Percentiles rank a stretch among this genome's conserved stretches.
These are phyloP conservation scores for Eubasilissa regina DNA, from an alignment of 1,140 invertebrate species.

Conservation along the genomic window DNA sequence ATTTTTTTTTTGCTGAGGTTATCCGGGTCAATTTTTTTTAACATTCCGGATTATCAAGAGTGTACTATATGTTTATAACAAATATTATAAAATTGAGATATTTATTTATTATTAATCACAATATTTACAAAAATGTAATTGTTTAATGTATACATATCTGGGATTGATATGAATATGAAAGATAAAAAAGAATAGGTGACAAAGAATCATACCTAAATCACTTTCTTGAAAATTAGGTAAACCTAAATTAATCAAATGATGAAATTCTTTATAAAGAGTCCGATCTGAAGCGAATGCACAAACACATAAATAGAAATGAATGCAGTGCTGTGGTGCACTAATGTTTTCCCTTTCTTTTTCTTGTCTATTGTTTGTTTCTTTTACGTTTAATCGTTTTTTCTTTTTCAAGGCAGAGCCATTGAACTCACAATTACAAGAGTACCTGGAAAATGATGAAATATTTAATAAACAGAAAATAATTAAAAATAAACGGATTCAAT, in stretches of 20 bases:
- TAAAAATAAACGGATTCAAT: too few relatives aligned
- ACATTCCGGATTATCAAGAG: too few relatives aligned
- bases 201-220: constrained; percentile 24
- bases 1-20: too few relatives aligned
- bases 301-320: constrained; percentile 83
- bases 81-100: too few relatives aligned
- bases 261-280: constrained; percentile 80
- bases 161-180: background rate
- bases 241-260: constrained; percentile 75
- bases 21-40: too few relatives aligned
- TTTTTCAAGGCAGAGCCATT: constrained; percentile 10
- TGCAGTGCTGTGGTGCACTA: constrained; percentile 64
- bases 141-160: background rate
- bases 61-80: too few relatives aligned
- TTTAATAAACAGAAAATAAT: too few relatives aligned
- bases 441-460: constrained; percentile 17
- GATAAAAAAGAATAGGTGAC: constrained; percentile 3
- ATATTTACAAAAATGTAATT: background rate
- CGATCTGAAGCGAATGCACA: constrained; percentile 85
- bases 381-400: background rate
- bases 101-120: too few relatives aligned
- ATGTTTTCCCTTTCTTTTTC: constrained; percentile 39
- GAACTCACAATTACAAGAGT: constrained; percentile 33
- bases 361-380: background rate
- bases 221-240: constrained; percentile 55